A percentile compares a stretch with the other conserved stretches of the same genome.
Evolutionary conservation across 2,797 vertebrate species (phyloP).

Genomic region (Centroberyx gerrardi): DNA sequence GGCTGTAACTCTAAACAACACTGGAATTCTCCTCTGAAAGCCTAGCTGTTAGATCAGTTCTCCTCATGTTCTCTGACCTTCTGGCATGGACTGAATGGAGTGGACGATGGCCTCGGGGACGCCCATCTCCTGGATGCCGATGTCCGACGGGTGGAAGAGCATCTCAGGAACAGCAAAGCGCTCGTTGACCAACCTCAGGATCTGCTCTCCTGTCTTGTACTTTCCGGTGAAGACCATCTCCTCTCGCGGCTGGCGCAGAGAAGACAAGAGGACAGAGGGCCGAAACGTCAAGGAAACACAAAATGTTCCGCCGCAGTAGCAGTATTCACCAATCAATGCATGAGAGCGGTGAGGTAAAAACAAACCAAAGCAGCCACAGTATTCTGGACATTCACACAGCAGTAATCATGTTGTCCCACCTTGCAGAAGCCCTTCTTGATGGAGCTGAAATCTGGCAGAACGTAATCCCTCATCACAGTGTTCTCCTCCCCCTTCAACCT

Average conservation of each 20-base stretch:
- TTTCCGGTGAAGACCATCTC: constrained; percentile 97
- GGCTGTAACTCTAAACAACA: background rate
- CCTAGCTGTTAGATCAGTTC: background rate
- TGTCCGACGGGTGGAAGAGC: constrained; percentile 97
- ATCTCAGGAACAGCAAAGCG: constrained; percentile 98
- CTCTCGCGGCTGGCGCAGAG: constrained; percentile 89
- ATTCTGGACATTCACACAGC: too few species aligned
- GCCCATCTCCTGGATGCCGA: constrained; percentile 98
- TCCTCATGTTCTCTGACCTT: constrained; percentile 83
- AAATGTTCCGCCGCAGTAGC: background rate
- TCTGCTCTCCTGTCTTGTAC: constrained; percentile 97
- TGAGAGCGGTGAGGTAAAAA: too few species aligned
- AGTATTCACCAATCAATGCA: too few species aligned
- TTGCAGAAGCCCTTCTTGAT: constrained; percentile 99
- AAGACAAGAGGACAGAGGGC: background rate
- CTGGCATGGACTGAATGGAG: constrained; percentile 94
- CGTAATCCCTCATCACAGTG: constrained; percentile 94
- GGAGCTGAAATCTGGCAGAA: constrained; percentile 97
- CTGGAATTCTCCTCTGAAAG: background rate
- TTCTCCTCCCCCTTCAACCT: constrained; percentile 97
- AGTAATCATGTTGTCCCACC: constrained; percentile 68
- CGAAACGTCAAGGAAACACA: background rate
- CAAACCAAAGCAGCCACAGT: too few species aligned
- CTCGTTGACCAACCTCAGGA: constrained; percentile 94
- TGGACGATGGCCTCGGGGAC: constrained; percentile 95